A percentile compares a stretch with the other conserved stretches of the same genome.
phyloP scores from a whole-genome alignment of 2,888 invertebrate genomes.

The Xestia xanthographa region DNA sequence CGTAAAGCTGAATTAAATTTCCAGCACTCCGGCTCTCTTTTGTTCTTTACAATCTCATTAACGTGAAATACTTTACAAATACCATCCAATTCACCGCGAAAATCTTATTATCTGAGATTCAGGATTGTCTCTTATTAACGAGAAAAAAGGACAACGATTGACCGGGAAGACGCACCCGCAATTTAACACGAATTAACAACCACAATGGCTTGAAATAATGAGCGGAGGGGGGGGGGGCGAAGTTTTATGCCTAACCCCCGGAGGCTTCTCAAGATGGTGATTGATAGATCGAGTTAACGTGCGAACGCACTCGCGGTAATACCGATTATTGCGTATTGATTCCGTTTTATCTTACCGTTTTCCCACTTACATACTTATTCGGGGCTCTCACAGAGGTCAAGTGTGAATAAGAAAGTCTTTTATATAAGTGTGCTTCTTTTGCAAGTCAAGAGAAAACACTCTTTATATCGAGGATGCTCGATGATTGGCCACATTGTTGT shows the following conservation, averaged over 20 bases:
- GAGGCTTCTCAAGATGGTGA: slow-evolving; percentile 57
- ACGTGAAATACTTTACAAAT: slow-evolving; percentile 81
- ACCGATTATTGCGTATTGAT: slow-evolving; percentile 64
- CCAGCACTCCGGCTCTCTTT: slow-evolving; percentile 79
- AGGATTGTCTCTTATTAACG: slow-evolving; percentile 71
- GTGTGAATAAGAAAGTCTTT: slow-evolving; percentile 56
- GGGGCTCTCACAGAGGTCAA: slow-evolving; percentile 51
- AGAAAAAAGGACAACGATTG: slow-evolving; percentile 72
- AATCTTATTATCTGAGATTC: slow-evolving; percentile 79
- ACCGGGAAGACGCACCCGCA: slow-evolving; percentile 59
- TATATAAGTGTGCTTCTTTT: slow-evolving; percentile 47
- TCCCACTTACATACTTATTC: slow-evolving; percentile 55
- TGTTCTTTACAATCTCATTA: slow-evolving; percentile 85
- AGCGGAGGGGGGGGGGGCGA: slow-evolving; percentile 43
- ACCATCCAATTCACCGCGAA: slow-evolving; percentile 76
- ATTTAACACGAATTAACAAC: slow-evolving; percentile 67
- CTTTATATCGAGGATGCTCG: slow-evolving; percentile 39
- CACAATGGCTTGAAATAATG: slow-evolving; percentile 66
- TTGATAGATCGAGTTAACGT: slow-evolving; percentile 65
- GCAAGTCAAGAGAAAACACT: slow-evolving; percentile 53
- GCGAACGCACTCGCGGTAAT: slow-evolving; percentile 60
- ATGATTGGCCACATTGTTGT: slow-evolving; percentile 54
- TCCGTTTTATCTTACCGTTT: slow-evolving; percentile 54
- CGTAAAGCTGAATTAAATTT: slow-evolving; percentile 79
- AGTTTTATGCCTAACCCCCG: slow-evolving; percentile 58